These are phyloP conservation scores for Drosophila melanogaster DNA, from an alignment of 1,140 invertebrate species.

Conservation along the genomic window Release_6_plus_ISO1_MT NT_037436.4:2100501-2101000, in stretches of 20 bases:
- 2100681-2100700: conserved; percentile 98
- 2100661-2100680: conserved; percentile 97
- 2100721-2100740: conserved; percentile 96
- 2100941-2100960: conserved; percentile 94
- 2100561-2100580: conserved; percentile 92
- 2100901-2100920: conserved; percentile 95
- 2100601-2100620: conserved; percentile 95
- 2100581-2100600: conserved; percentile 96
- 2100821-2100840: conserved; percentile 94
- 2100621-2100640: conserved; percentile 98
- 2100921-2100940: conserved; percentile 97
- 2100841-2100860: conserved; percentile 92
- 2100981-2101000: conserved; percentile 93
- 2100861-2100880: conserved; percentile 89
- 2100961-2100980: conserved; percentile 92
- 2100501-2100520: not conserved
- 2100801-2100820: conserved; percentile 94
- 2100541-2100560: not conserved
- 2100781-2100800: conserved; percentile 97
- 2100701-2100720: conserved; percentile 94
- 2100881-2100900: conserved; percentile 93
- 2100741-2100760: conserved; percentile 98
- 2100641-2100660: conserved; percentile 98
- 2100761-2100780: conserved; percentile 96
- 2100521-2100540: no score